Evolutionary conservation across 2,113 vertebrate genomes (phyloP).

Genomic region (Lophotis ruficrista): DNA sequence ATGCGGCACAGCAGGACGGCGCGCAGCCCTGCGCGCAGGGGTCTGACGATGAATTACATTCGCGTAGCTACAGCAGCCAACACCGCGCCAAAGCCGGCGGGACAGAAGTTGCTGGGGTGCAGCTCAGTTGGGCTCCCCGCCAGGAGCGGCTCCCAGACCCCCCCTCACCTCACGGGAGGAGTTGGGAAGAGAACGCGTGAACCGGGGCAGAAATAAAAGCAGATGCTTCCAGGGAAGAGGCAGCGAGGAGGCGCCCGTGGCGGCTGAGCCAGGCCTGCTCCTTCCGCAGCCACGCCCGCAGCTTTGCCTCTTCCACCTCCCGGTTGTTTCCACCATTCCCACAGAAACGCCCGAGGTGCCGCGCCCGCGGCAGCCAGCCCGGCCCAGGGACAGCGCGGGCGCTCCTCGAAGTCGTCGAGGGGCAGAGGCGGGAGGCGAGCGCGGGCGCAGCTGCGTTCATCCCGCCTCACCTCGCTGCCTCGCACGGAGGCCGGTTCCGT

Average conservation of each 20-base stretch:
- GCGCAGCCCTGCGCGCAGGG: conserved; percentile 13
- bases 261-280: background rate
- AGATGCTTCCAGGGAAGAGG: background rate
- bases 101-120: conserved; percentile 2
- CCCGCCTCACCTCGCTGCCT: too few species aligned
- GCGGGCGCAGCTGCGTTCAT: fast-evolving
- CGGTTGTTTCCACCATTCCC: background rate
- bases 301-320: background rate
- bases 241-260: background rate
- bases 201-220: background rate
- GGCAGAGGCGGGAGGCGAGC: background rate
- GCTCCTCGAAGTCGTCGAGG: background rate
- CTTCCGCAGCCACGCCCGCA: background rate
- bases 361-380: background rate
- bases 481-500: background rate
- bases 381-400: fast-evolving
- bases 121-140: too few species aligned
- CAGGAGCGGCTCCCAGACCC: too few species aligned
- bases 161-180: too few species aligned
- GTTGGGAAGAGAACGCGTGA: background rate
- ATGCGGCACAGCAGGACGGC: conserved; percentile 18
- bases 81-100: background rate
- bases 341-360: fast-evolving
- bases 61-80: conserved; percentile 58
- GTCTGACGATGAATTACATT: conserved; percentile 46